Conservation (phyloP, 2,113 vertebrate genomes). For the Suricata suricatta region DNA sequence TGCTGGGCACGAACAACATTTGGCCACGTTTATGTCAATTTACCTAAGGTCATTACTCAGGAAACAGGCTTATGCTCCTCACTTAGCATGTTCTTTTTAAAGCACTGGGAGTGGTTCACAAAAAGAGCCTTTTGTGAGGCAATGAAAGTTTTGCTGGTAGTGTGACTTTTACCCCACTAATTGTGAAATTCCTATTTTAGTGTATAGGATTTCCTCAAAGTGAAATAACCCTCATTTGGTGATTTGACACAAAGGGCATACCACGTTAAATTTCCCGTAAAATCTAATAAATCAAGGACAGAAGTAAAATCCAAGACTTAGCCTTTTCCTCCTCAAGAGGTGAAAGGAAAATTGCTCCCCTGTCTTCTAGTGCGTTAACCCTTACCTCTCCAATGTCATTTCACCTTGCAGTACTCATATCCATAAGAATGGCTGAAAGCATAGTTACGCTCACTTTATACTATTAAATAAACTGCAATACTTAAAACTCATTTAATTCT, state of each 20-base stretch:
- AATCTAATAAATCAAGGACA: constrained; percentile 23
- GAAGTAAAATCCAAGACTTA: neutral
- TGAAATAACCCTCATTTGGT: constrained; percentile 19
- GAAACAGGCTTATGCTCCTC: constrained; percentile 47
- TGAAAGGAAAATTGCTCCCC: neutral
- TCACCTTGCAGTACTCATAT: neutral
- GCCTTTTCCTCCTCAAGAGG: neutral
- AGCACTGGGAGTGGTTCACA: neutral
- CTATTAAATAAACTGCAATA: neutral
- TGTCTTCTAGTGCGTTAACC: neutral
- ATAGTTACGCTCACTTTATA: neutral
- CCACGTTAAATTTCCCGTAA: neutral
- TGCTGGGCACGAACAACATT: neutral
- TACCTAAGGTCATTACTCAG: constrained; percentile 63
- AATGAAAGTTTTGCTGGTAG: neutral
- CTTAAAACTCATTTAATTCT: neutral
- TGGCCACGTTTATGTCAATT: neutral
- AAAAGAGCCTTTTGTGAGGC: constrained; percentile 62
- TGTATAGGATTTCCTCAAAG: constrained; percentile 50
- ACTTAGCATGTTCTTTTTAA: constrained; percentile 58
- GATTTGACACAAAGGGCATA: constrained; percentile 26
- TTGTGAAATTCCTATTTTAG: constrained; percentile 37
- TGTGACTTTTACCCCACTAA: constrained; percentile 20
- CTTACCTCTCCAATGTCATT: neutral
- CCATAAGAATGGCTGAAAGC: neutral